These are phyloP conservation scores for Pollenia amentaria DNA, from an alignment of 2,888 invertebrate species.

Conservation along the genomic window DNA sequence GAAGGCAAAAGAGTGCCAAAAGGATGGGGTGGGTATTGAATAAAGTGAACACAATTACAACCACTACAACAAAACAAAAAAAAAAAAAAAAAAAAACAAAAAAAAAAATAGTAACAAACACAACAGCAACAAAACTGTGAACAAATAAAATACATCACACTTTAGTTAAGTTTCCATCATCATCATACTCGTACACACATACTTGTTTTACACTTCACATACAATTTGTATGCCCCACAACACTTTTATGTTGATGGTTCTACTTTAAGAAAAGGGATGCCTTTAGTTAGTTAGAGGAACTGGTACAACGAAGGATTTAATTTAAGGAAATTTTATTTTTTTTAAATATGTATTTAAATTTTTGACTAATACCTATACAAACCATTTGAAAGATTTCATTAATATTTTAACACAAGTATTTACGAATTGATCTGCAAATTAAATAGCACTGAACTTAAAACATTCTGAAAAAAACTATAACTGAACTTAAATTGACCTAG, in stretches of 20 bases:
- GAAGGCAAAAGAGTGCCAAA: neutral
- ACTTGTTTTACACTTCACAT: conserved; percentile 59
- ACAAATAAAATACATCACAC: conserved; percentile 70
- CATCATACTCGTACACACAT: conserved; percentile 42
- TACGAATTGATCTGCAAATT: too few species aligned
- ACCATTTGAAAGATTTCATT: too few species aligned
- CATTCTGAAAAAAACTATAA: too few species aligned
- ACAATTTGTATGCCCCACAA: conserved; percentile 53
- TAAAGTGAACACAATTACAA: conserved; percentile 23
- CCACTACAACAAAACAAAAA: conserved; percentile 5
- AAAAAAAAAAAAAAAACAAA: neutral
- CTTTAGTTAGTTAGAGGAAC: neutral
- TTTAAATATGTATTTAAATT: too few species aligned
- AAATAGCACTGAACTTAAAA: too few species aligned
- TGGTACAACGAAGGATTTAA: neutral
- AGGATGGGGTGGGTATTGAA: conserved; percentile 4
- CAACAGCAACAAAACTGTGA: conserved; percentile 45
- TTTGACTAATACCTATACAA: too few species aligned
- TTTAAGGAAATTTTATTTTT: too few species aligned
- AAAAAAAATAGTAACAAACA: neutral
- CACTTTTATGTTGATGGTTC: conserved; percentile 21
- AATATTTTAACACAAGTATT: too few species aligned
- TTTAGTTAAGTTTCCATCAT: conserved; percentile 62
- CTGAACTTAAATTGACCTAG: too few species aligned
- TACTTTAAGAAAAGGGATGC: neutral